phyloP scores from a whole-genome alignment of 2,888 invertebrate genomes.

The Prosopocoilus inquinatus region DNA sequence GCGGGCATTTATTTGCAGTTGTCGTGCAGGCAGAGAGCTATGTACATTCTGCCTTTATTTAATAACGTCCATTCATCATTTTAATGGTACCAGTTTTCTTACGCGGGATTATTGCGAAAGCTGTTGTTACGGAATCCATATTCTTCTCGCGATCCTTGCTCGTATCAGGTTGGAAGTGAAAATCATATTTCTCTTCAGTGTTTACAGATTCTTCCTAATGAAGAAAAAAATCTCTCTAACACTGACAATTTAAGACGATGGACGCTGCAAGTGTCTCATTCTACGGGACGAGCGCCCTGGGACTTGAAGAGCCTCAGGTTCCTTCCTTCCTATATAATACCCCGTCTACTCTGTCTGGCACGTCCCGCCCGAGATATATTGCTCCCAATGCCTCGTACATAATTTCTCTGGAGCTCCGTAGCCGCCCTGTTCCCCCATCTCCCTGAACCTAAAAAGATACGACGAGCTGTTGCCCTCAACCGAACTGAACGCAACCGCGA shows the following conservation, averaged over 20 bases:
- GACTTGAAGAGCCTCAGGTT: constrained; percentile 45
- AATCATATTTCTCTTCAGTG: too few relatives aligned
- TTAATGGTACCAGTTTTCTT: constrained; percentile 44
- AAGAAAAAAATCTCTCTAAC: too few relatives aligned
- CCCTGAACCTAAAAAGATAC: constrained; percentile 31
- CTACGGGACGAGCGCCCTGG: constrained; percentile 49
- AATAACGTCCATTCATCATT: constrained; percentile 41
- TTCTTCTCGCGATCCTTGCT: too few relatives aligned
- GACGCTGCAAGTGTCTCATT: constrained; percentile 49
- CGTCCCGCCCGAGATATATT: constrained; percentile 52
- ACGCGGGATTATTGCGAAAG: constrained; percentile 38
- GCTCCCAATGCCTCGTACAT: constrained; percentile 55
- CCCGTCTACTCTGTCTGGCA: constrained; percentile 52
- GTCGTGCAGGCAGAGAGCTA: constrained; percentile 42
- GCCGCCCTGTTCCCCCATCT: constrained; percentile 30
- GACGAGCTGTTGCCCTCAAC: constrained; percentile 28
- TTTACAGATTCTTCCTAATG: too few relatives aligned
- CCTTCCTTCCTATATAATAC: constrained; percentile 51
- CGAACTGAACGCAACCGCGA: constrained; percentile 23
- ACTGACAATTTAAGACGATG: constrained; percentile 33
- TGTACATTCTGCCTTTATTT: constrained; percentile 45
- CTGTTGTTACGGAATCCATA: background rate
- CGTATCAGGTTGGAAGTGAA: too few relatives aligned
- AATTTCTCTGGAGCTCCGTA: constrained; percentile 48
- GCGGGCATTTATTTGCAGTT: constrained; percentile 37